Evolutionary conservation across 2,888 invertebrate species (phyloP).

Genomic region (Muscina levida): DNA sequence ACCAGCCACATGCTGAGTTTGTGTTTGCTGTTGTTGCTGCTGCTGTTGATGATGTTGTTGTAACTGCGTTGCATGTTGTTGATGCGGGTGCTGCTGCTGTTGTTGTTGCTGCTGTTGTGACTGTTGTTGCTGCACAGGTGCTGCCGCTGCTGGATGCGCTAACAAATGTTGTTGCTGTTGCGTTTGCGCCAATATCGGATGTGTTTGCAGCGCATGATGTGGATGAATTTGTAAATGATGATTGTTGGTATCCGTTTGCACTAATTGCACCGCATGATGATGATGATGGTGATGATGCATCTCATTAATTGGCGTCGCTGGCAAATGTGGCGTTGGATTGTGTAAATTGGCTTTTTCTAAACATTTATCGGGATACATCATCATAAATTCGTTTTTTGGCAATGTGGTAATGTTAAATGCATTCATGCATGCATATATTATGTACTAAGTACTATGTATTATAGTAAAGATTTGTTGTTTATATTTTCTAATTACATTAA

Average conservation of each 20-base stretch:
- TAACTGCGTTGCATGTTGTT: slow-evolving; percentile 66
- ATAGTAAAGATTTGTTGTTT: slow-evolving; percentile 29
- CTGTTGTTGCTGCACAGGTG: slow-evolving; percentile 49
- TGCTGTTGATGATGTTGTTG: slow-evolving; percentile 67
- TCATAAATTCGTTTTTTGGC: slow-evolving; percentile 52
- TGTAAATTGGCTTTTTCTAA: slow-evolving; percentile 69
- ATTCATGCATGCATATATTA: slow-evolving; percentile 54
- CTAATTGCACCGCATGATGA: slow-evolving; percentile 61
- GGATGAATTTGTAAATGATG: slow-evolving; percentile 68
- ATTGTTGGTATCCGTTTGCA: slow-evolving; percentile 55
- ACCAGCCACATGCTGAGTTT: slow-evolving; percentile 52
- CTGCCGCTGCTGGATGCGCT: slow-evolving; percentile 52
- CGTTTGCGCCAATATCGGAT: slow-evolving; percentile 3
- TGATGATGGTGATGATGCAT: slow-evolving; percentile 67
- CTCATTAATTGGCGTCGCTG: slow-evolving; percentile 57
- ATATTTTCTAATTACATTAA: neutral
- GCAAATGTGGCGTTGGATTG: slow-evolving; percentile 62
- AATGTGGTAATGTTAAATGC: neutral
- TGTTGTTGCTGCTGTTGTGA: slow-evolving; percentile 57
- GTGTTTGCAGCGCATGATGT: slow-evolving; percentile 65
- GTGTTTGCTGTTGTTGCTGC: slow-evolving; percentile 66
- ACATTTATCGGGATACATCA: slow-evolving; percentile 72
- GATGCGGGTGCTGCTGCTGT: slow-evolving; percentile 60
- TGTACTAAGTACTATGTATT: too few species aligned
- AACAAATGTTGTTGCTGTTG: slow-evolving; percentile 61